Conservation (phyloP, 2,888 invertebrate species). For the Bedellia somnulentella region DNA sequence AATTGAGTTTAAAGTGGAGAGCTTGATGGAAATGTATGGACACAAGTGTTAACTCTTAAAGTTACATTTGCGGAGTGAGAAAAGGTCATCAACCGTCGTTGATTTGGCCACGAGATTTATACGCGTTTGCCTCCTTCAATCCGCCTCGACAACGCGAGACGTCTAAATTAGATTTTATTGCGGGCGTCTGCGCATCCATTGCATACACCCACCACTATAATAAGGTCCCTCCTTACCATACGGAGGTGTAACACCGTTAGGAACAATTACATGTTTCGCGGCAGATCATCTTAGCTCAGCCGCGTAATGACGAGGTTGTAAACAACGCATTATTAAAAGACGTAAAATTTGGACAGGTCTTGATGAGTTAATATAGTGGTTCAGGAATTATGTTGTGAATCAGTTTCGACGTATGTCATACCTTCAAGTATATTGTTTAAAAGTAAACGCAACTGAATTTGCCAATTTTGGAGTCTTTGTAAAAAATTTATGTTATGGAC, state of each 20-base stretch:
- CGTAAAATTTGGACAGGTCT: conserved; percentile 33
- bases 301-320: conserved; percentile 19
- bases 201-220: conserved; percentile 2
- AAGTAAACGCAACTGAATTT: too few relatives aligned
- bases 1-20: conserved; percentile 11
- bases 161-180: conserved; percentile 62
- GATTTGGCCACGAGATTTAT: conserved; percentile 16
- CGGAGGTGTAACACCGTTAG: background rate
- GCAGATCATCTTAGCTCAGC: background rate
- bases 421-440: too few relatives aligned
- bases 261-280: background rate
- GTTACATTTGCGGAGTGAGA: conserved; percentile 9
- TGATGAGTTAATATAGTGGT: conserved; percentile 6
- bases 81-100: conserved; percentile 50
- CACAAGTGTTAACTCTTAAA: conserved; percentile 10
- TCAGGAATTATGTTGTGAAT: too few relatives aligned
- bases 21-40: conserved; percentile 12
- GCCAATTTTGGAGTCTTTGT: too few relatives aligned
- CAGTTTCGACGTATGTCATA: too few relatives aligned
- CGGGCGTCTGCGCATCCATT: conserved; percentile 31
- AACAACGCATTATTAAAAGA: conserved; percentile 28
- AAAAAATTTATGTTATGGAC: too few relatives aligned
- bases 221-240: background rate
- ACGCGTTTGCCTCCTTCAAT: conserved; percentile 35
- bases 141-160: conserved; percentile 41